These are phyloP conservation scores for Sapajus apella DNA, from an alignment of 2,113 vertebrate genomes.

Conservation along the genomic window DNA sequence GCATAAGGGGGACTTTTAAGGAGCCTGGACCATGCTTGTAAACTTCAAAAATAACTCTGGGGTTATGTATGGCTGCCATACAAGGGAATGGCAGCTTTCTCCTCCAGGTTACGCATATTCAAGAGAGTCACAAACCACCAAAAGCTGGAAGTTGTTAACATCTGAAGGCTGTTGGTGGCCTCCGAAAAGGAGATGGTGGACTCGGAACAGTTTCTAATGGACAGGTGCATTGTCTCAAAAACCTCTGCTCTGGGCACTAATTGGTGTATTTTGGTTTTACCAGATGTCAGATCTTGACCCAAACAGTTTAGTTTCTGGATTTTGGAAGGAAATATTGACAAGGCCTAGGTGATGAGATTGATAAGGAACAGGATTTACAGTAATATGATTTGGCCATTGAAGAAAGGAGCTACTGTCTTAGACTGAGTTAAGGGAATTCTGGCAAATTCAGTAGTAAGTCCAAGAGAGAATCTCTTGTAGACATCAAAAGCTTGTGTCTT, in stretches of 20 bases:
- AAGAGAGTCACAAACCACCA: slow-evolving; percentile 35
- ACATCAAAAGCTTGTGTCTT: not conserved
- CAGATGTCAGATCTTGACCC: slow-evolving; percentile 9
- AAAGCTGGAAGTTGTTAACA: slow-evolving; percentile 71
- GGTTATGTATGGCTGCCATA: slow-evolving; percentile 42
- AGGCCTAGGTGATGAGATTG: not conserved
- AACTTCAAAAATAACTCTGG: slow-evolving; percentile 77
- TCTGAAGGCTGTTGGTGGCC: slow-evolving; percentile 63
- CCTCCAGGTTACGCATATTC: slow-evolving; percentile 44
- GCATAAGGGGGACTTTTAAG: slow-evolving; percentile 67
- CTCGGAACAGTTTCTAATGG: slow-evolving; percentile 9
- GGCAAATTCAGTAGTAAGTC: not conserved
- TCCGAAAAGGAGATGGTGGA: slow-evolving; percentile 6
- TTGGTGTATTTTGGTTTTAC: not conserved
- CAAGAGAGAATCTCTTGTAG: not conserved
- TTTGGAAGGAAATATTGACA: slow-evolving; percentile 35
- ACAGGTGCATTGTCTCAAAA: slow-evolving; percentile 60
- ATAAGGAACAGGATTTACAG: not conserved
- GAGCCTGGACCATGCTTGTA: slow-evolving; percentile 62
- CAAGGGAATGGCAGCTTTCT: slow-evolving; percentile 49
- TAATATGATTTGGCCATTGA: not conserved
- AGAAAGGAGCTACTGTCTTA: not conserved
- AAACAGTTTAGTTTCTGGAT: not conserved
- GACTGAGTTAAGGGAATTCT: not conserved
- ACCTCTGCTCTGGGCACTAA: slow-evolving; percentile 12